These are phyloP conservation scores for Gari tellinella DNA, from an alignment of 2,888 invertebrate species.

Conservation along the genomic window DNA sequence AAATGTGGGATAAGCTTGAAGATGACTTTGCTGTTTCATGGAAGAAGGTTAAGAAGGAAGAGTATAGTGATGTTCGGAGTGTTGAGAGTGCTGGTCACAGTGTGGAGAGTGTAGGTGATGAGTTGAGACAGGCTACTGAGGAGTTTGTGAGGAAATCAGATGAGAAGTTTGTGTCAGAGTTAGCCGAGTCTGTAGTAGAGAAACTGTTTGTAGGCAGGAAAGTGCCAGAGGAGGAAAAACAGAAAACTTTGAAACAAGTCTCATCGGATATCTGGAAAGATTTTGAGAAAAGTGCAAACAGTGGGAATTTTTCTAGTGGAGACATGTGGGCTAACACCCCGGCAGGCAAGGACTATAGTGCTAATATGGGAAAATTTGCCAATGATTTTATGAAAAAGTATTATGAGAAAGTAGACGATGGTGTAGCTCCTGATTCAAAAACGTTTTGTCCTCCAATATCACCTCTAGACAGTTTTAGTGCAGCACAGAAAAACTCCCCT, in stretches of 20 bases:
- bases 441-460: slow-evolving; percentile 15
- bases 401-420: slow-evolving; percentile 52
- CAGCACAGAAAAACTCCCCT: slow-evolving; percentile 16
- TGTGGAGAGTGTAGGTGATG: slow-evolving; percentile 30
- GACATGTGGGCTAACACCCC: slow-evolving; percentile 52
- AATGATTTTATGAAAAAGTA: slow-evolving; percentile 66
- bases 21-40: slow-evolving; percentile 45
- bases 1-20: slow-evolving; percentile 40
- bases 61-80: slow-evolving; percentile 2
- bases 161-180: slow-evolving; percentile 57
- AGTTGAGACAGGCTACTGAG: slow-evolving; percentile 51
- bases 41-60: slow-evolving; percentile 36
- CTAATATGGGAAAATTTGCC: slow-evolving; percentile 55
- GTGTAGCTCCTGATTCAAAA: slow-evolving; percentile 10
- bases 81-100: background rate
- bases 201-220: slow-evolving; percentile 56
- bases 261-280: slow-evolving; percentile 64
- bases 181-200: slow-evolving; percentile 64
- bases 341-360: slow-evolving; percentile 49
- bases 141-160: slow-evolving; percentile 60
- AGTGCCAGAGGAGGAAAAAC: slow-evolving; percentile 45
- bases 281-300: slow-evolving; percentile 54
- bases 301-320: slow-evolving; percentile 24
- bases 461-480: slow-evolving; percentile 13
- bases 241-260: slow-evolving; percentile 49